Base-by-base conservation (phyloP, 1,140 invertebrate species). In the Lepidurus apus region DNA sequence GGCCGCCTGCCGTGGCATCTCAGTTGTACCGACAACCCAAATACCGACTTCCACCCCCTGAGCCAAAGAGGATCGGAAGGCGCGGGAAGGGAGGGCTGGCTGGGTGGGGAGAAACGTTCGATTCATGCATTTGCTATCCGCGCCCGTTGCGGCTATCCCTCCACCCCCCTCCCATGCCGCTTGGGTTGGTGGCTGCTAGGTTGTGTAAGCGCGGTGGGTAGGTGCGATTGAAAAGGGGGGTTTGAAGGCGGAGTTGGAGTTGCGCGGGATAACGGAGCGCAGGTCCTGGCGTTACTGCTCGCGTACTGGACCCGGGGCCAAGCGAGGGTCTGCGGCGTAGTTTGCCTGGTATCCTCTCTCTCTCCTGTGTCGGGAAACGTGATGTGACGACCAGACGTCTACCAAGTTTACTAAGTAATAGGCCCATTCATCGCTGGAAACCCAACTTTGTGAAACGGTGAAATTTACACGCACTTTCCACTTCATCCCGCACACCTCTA, bases 211-310 rank as follows among this genome's bases (percentile, higher is more conserved):
- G 34, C 4, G 34, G 4, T 21, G 53, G 53, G 53, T 65, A 21
- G 53, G 53, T 65, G 53, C 53, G 53, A 65, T 65, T 65, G 53
- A 65, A 65, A 65, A 21, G 53, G 13, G 47, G 53, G 53, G 21
- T 13, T n/a, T 21, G 53, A 65, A 65, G 53, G 53, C 53, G 53
- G 53, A 65, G 53, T 17, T 65, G 53, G 13, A 65, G 53, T 65
- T 65, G 53, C 53, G 53, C 53, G 53, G 53, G 53, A 65, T 65
- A 65, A 65, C 53, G 53, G 53, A 65, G 53, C 53, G 53, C 53
- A 65, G 53, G 53, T 65, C 53, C 8, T 65, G 53, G 53, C 17
- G 53, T 65, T n/a, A 65, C 8, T 17, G 53, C 53, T 65, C 53
- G 53, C 53, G 53, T 65, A 65, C 53, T 65, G 53, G 53, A 65